Conservation (phyloP, 1,140 invertebrate genomes). For the Pseudomyrmex cubaensis region DNA sequence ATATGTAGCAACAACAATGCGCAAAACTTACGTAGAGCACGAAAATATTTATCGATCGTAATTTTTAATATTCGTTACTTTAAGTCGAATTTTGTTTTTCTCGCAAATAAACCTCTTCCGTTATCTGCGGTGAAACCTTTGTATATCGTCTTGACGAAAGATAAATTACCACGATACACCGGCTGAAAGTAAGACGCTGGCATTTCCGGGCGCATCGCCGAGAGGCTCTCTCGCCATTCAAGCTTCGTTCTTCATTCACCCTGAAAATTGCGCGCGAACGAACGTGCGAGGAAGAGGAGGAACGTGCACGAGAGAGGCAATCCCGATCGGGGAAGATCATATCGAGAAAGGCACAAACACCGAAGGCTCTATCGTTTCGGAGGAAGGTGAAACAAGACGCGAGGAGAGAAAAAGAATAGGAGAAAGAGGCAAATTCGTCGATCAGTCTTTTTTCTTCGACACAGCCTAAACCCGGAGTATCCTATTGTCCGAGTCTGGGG, state of each 20-base stretch:
- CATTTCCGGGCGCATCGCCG: conserved; percentile 69
- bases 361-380: conserved; percentile 24
- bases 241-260: conserved; percentile 69
- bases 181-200: conserved; percentile 8
- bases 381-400: background rate
- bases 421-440: conserved; percentile 21
- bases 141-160: conserved; percentile 4
- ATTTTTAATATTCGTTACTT: background rate
- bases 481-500: conserved; percentile 61
- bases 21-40: too few relatives aligned
- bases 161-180: conserved; percentile 25
- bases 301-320: conserved; percentile 17
- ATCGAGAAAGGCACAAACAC: conserved; percentile 43
- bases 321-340: conserved; percentile 22
- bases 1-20: too few relatives aligned
- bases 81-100: background rate
- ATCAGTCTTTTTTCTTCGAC: conserved; percentile 49
- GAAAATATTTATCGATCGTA: too few relatives aligned
- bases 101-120: background rate
- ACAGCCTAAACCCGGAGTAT: background rate
- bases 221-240: conserved; percentile 64
- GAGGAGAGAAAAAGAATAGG: background rate
- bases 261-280: conserved; percentile 70
- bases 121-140: conserved; percentile 11
- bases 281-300: conserved; percentile 23